A percentile compares a stretch with the other conserved stretches of the same genome.
Evolutionary conservation across 2,797 vertebrate species (phyloP).

Genomic region (Petrocephalus schoutedeni): DNA sequence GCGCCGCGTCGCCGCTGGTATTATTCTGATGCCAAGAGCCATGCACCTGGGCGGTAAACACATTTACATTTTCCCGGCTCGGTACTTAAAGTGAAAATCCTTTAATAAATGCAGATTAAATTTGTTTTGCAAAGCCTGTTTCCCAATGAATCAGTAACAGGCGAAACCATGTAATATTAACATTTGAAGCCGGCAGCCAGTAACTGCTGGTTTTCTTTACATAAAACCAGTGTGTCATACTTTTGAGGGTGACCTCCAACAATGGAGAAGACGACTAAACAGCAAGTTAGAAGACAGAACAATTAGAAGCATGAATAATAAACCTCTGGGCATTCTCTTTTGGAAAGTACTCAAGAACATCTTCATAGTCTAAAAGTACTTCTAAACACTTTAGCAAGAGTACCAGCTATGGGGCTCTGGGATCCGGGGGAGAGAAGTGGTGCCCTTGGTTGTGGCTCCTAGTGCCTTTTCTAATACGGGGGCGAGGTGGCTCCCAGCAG

Average conservation of each 20-base stretch:
- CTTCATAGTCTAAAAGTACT: not conserved
- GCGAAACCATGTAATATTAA: not conserved
- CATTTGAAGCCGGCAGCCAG: not conserved
- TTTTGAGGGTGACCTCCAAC: not conserved
- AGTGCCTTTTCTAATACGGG: not conserved
- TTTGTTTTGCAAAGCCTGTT: not conserved
- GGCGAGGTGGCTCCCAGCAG: not conserved
- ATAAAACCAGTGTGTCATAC: not conserved
- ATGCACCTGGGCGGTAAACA: not conserved
- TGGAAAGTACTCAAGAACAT: not conserved
- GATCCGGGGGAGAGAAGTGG: not conserved
- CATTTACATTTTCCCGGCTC: not conserved
- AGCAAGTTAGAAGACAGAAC: not conserved
- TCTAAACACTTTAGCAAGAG: not conserved
- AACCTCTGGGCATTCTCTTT: not conserved
- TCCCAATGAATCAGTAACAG: not conserved
- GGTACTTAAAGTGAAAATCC: slow-evolving; percentile 1
- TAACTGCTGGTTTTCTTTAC: not conserved
- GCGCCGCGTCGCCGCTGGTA: not conserved
- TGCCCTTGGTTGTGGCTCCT: not conserved
- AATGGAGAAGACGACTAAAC: not conserved
- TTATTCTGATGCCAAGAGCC: not conserved
- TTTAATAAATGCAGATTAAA: slow-evolving; percentile 12
- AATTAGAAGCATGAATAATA: not conserved
- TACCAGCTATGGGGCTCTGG: not conserved